A percentile compares a stretch with the other conserved stretches of the same genome.
These are phyloP conservation scores for Oenanthe oenanthe DNA, from an alignment of 2,113 vertebrate genomes.

Conservation along the genomic window DNA sequence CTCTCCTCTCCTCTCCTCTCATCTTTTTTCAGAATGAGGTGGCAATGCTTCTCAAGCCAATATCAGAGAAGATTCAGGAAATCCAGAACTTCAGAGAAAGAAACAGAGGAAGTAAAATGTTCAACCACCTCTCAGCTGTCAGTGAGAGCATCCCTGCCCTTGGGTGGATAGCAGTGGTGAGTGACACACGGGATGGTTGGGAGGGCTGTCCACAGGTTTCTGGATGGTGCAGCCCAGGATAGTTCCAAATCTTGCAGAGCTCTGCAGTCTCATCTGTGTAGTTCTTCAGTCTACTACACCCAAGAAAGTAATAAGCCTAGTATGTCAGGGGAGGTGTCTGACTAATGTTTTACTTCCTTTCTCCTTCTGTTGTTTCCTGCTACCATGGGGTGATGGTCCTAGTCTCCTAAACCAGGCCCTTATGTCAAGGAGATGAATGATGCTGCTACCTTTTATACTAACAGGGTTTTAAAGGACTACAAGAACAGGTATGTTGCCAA, in stretches of 20 bases:
- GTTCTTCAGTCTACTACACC: background rate
- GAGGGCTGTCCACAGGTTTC: background rate
- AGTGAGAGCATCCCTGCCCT: constrained; percentile 97
- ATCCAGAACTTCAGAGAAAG: constrained; percentile 93
- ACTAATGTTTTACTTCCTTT: constrained; percentile 66
- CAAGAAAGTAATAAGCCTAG: background rate
- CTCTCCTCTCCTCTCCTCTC: background rate
- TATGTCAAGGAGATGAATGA: constrained; percentile 99
- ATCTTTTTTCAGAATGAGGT: constrained; percentile 78
- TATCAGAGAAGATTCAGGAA: constrained; percentile 94
- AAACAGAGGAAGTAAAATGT: constrained; percentile 90
- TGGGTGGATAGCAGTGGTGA: constrained; percentile 96
- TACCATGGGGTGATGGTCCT: constrained; percentile 69
- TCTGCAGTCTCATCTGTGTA: background rate
- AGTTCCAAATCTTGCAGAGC: background rate
- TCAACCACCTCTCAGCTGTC: constrained; percentile 95
- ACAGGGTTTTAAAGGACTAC: constrained; percentile 98
- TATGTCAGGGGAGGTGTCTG: background rate
- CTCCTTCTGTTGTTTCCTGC: constrained; percentile 63
- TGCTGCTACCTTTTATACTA: constrained; percentile 97
- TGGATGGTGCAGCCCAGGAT: background rate
- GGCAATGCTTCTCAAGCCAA: constrained; percentile 86
- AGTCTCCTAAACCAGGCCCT: constrained; percentile 94
- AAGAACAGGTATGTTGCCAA: constrained; percentile 87
- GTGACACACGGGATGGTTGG: background rate